Evolutionary conservation across 1,140 invertebrate genomes (phyloP).

Genomic region (Pseudoatta argentina): DNA sequence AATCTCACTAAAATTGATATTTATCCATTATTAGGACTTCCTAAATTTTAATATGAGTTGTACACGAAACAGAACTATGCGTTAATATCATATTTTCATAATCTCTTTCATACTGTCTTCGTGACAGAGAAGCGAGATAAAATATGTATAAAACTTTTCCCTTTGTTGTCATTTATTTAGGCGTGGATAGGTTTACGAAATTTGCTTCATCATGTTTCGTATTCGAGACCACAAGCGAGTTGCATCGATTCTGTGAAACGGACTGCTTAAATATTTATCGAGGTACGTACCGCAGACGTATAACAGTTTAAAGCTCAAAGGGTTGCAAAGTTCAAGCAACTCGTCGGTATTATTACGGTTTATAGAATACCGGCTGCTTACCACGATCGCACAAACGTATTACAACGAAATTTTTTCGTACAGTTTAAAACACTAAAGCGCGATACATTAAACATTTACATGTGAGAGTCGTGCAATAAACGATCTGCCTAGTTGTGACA

Average conservation of each 20-base stretch:
- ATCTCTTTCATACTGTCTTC: not conserved
- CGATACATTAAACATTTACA: conserved; percentile 43
- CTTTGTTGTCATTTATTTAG: conserved; percentile 22
- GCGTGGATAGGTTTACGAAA: conserved; percentile 35
- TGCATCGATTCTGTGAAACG: conserved; percentile 64
- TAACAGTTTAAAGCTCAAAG: conserved; percentile 59
- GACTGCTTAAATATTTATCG: conserved; percentile 58
- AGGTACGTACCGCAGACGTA: conserved; percentile 46
- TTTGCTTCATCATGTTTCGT: conserved; percentile 45
- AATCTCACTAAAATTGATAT: not conserved
- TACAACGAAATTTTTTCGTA: conserved; percentile 54
- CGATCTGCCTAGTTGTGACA: not conserved
- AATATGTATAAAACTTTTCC: conserved; percentile 10
- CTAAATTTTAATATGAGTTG: not conserved
- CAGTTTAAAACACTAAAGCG: conserved; percentile 21
- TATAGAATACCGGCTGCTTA: conserved; percentile 34
- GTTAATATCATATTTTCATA: not conserved
- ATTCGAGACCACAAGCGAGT: conserved; percentile 54
- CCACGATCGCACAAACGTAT: conserved; percentile 35
- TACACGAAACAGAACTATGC: not conserved
- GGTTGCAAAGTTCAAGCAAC: conserved; percentile 53
- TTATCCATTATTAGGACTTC: not conserved
- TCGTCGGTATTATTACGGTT: conserved; percentile 56
- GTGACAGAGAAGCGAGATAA: not conserved
- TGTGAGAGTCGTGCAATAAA: conserved; percentile 34